Percentiles rank a stretch among this genome's conserved stretches.
Evolutionary conservation across 2,888 invertebrate species (phyloP).

Genomic region (Dendrolimus houi): DNA sequence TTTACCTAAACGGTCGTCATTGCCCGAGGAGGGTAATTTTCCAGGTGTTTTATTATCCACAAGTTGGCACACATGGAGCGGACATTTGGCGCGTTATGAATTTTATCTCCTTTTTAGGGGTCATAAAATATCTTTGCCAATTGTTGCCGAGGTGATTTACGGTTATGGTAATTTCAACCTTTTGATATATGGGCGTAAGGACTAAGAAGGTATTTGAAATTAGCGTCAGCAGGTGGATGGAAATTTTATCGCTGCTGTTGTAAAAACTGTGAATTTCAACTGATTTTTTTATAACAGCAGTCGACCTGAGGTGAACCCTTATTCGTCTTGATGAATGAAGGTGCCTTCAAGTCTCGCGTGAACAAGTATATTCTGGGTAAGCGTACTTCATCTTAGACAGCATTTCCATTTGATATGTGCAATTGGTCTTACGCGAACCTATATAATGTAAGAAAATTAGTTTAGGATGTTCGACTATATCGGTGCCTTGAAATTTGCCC

Average conservation of each 20-base stretch:
- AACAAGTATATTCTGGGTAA: too few relatives aligned
- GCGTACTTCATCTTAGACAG: too few relatives aligned
- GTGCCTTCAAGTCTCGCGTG: too few relatives aligned
- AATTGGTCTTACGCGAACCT: too few relatives aligned
- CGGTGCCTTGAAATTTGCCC: too few relatives aligned
- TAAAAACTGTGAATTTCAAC: not conserved
- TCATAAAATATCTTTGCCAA: not conserved
- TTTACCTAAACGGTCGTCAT: not conserved
- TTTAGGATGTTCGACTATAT: too few relatives aligned
- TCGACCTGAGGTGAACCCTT: too few relatives aligned
- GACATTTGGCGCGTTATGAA: not conserved
- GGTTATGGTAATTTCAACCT: not conserved
- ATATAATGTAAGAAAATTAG: too few relatives aligned
- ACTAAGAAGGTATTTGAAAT: not conserved
- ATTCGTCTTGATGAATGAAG: too few relatives aligned
- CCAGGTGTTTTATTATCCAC: not conserved
- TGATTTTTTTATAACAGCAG: too few relatives aligned
- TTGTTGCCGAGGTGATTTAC: not conserved
- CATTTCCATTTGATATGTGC: too few relatives aligned
- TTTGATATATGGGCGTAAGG: not conserved
- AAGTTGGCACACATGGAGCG: not conserved
- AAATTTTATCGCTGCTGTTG: not conserved
- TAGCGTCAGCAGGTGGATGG: not conserved
- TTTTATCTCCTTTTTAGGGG: not conserved
- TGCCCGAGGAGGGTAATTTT: not conserved